Conservation (phyloP, 2,797 vertebrate genomes). For the Characodon lateralis region DNA sequence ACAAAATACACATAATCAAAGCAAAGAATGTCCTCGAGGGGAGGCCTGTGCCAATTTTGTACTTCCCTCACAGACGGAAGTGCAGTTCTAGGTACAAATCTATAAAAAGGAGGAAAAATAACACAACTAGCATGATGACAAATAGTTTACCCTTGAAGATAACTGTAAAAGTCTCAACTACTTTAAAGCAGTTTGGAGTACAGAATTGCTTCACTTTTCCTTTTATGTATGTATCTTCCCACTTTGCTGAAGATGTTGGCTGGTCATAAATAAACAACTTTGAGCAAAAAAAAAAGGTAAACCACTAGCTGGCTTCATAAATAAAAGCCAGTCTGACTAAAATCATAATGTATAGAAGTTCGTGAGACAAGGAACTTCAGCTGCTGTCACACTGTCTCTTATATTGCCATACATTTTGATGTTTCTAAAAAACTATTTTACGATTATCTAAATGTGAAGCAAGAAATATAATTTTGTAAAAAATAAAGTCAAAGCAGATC, state of each 20-base stretch:
- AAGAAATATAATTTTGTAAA: background rate
- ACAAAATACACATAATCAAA: conserved; percentile 45
- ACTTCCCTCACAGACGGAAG: background rate
- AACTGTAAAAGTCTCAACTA: background rate
- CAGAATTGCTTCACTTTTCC: background rate
- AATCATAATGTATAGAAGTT: background rate
- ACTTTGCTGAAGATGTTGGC: background rate
- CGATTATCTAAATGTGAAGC: background rate
- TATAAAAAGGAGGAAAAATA: background rate
- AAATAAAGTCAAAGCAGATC: background rate
- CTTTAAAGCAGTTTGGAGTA: conserved; percentile 7
- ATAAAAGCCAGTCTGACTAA: background rate
- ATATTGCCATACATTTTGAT: too few relatives aligned
- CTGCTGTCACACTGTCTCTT: too few relatives aligned
- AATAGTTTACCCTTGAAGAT: background rate
- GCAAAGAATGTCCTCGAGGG: conserved; percentile 16
- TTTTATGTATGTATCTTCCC: background rate
- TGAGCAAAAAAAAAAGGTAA: background rate
- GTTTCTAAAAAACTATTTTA: background rate
- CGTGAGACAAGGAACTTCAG: background rate
- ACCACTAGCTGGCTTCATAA: background rate
- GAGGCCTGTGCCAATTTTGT: background rate
- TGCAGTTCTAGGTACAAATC: background rate
- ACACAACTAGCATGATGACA: background rate
- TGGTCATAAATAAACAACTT: background rate